Conservation (phyloP, 2,888 invertebrate species). For the Synanthedon formicaeformis region DNA sequence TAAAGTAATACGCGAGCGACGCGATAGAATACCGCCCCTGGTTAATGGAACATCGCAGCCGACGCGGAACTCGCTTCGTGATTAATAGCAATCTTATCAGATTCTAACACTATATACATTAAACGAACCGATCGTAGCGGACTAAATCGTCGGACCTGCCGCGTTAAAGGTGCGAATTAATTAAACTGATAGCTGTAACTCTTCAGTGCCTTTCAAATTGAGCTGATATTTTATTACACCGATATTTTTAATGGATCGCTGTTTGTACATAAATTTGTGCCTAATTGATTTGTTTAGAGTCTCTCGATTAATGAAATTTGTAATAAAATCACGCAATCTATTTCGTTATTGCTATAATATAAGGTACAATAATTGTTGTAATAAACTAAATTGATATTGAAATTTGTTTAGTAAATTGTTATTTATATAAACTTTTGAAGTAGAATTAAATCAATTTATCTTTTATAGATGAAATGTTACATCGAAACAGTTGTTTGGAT, state of each 20-base stretch:
- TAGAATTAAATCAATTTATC: no score
- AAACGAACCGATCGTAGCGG: conserved; percentile 31
- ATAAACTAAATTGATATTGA: neutral
- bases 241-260: conserved; percentile 9
- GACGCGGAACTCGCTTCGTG: conserved; percentile 32
- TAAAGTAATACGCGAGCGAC: neutral
- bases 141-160: conserved; percentile 35
- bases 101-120: conserved; percentile 41
- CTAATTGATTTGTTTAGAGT: conserved; percentile 32
- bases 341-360: neutral
- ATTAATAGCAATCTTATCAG: conserved; percentile 57
- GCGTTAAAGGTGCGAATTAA: conserved; percentile 51
- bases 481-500: no score
- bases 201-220: conserved; percentile 15
- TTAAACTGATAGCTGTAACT: conserved; percentile 41
- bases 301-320: conserved; percentile 2
- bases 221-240: conserved; percentile 8
- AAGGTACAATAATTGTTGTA: neutral
- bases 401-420: no score
- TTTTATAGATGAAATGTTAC: no score
- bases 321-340: neutral
- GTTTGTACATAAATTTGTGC: conserved; percentile 33
- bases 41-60: conserved; percentile 31
- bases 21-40: conserved; percentile 10
- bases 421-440: no score